These are phyloP conservation scores for Apodemia duryi DNA, from an alignment of 2,888 invertebrate genomes.

Conservation along the genomic window DNA sequence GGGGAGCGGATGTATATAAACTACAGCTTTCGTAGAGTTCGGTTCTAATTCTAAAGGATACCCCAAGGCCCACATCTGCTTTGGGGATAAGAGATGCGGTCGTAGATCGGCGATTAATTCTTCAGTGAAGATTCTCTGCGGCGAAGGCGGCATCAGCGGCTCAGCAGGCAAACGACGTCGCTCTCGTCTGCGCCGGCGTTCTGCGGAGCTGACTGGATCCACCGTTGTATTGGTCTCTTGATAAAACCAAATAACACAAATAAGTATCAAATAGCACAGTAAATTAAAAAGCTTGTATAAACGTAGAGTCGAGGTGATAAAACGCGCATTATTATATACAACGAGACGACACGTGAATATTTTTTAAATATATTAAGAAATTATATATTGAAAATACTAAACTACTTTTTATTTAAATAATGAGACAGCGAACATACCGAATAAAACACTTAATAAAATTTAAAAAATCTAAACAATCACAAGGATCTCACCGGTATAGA, in stretches of 20 bases:
- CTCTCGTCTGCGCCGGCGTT: conserved; percentile 66
- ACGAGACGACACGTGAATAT: too few relatives aligned
- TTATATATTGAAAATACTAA: too few relatives aligned
- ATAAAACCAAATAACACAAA: conserved; percentile 14
- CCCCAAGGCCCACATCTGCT: conserved; percentile 82
- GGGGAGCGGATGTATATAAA: conserved; percentile 79
- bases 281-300: conserved; percentile 56
- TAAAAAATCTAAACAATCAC: neutral
- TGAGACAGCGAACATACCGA: too few relatives aligned
- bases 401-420: neutral
- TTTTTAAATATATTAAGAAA: too few relatives aligned
- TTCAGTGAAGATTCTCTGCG: conserved; percentile 75
- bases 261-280: conserved; percentile 1
- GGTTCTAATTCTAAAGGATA: conserved; percentile 84
- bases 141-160: conserved; percentile 58
- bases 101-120: conserved; percentile 79
- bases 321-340: neutral
- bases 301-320: conserved; percentile 64
- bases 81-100: conserved; percentile 80
- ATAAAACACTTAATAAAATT: conserved; percentile 5
- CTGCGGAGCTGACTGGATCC: conserved; percentile 63
- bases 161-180: conserved; percentile 67
- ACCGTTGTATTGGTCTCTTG: conserved; percentile 70
- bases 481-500: neutral
- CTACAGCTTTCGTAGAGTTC: conserved; percentile 81